phyloP scores from a whole-genome alignment of 1,140 invertebrate genomes.

The Nixonia krombeini region DNA sequence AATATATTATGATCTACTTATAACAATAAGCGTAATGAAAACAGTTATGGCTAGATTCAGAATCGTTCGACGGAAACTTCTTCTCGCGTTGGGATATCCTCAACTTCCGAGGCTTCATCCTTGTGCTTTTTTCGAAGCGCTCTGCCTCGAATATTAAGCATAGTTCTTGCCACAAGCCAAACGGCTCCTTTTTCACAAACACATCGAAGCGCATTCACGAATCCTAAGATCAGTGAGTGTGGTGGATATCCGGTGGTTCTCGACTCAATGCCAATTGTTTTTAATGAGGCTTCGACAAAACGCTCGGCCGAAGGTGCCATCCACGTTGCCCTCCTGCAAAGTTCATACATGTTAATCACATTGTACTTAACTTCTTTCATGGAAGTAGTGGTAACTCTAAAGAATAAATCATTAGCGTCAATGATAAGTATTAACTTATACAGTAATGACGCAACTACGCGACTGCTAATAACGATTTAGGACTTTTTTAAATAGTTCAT shows the following conservation, averaged over 20 bases:
- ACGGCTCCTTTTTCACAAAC: constrained; percentile 71
- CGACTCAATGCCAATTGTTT: constrained; percentile 81
- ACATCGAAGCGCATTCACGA: constrained; percentile 70
- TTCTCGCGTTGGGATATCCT: constrained; percentile 33
- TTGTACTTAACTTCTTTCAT: constrained; percentile 18
- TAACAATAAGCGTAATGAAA: constrained; percentile 30
- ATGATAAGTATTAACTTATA: too few relatives aligned
- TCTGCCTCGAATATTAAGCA: constrained; percentile 75
- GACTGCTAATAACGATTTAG: too few relatives aligned
- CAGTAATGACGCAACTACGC: too few relatives aligned
- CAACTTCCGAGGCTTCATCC: constrained; percentile 14
- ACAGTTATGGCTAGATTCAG: constrained; percentile 26
- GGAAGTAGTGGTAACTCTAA: too few relatives aligned
- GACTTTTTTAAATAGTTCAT: too few relatives aligned
- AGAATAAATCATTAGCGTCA: too few relatives aligned
- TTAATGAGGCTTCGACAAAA: constrained; percentile 84
- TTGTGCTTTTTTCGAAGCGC: constrained; percentile 61
- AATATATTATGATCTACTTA: constrained; percentile 29
- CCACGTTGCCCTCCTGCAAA: constrained; percentile 77
- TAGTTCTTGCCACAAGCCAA: constrained; percentile 75
- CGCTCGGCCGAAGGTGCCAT: constrained; percentile 84
- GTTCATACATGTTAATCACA: too few relatives aligned
- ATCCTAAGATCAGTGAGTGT: constrained; percentile 77
- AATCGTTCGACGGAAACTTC: constrained; percentile 25
- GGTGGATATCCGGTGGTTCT: constrained; percentile 86